A percentile compares a stretch with the other conserved stretches of the same genome.
These are phyloP conservation scores for Stratiomys singularior DNA, from an alignment of 2,888 invertebrate species.

Conservation along the genomic window DNA sequence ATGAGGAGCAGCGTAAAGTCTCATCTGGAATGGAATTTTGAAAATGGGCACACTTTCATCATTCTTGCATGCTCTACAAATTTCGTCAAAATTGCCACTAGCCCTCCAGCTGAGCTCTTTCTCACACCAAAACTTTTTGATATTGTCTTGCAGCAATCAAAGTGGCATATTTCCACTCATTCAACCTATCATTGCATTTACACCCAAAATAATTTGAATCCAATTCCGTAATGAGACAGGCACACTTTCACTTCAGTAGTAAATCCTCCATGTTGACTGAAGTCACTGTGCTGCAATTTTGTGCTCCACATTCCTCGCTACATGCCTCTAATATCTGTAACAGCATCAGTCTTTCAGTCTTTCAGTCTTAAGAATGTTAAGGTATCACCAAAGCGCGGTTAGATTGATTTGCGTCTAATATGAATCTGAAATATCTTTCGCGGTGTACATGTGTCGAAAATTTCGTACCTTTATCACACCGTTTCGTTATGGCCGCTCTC, in stretches of 20 bases:
- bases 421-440: not conserved
- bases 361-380: not conserved
- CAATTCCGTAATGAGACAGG: conserved; percentile 13
- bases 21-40: too few relatives aligned
- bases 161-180: not conserved
- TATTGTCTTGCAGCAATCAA: not conserved
- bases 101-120: too few relatives aligned
- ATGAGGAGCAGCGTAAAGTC: too few relatives aligned
- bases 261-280: not conserved
- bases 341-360: too few relatives aligned
- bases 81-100: too few relatives aligned
- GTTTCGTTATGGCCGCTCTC: not conserved
- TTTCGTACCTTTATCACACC: not conserved
- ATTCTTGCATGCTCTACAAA: too few relatives aligned
- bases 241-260: conserved; percentile 9
- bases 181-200: not conserved
- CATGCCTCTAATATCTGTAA: not conserved
- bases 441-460: not conserved
- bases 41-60: too few relatives aligned
- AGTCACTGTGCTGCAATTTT: not conserved
- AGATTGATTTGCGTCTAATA: conserved; percentile 6
- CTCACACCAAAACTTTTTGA: too few relatives aligned
- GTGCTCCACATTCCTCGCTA: conserved; percentile 10
- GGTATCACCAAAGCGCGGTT: not conserved
- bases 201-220: not conserved